Conservation (phyloP, 2,797 vertebrate species). For the Lutra lutra region DNA sequence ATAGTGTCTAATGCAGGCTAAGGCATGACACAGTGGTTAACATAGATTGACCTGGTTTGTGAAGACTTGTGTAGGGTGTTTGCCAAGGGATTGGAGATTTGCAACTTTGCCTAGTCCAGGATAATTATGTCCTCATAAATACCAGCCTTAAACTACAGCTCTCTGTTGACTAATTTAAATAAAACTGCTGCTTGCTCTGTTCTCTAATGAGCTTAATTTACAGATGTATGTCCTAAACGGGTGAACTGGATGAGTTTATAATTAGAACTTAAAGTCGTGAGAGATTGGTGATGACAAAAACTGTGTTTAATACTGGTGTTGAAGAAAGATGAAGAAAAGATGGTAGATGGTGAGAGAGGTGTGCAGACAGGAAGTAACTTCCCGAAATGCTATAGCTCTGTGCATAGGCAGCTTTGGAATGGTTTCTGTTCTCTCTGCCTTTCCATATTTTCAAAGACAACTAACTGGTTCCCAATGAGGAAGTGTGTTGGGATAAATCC, state of each 20-base stretch:
- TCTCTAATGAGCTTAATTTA: conserved; percentile 66
- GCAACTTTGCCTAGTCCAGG: neutral
- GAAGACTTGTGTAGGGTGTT: neutral
- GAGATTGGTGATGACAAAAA: neutral
- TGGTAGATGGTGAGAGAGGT: neutral
- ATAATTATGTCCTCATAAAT: conserved; percentile 64
- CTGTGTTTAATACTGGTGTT: neutral
- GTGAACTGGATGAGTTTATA: conserved; percentile 36
- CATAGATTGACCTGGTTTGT: neutral
- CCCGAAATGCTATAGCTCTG: neutral
- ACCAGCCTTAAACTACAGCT: conserved; percentile 43
- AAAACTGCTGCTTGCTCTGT: conserved; percentile 46
- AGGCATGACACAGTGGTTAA: neutral
- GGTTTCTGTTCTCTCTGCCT: neutral
- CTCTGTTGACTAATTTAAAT: conserved; percentile 66
- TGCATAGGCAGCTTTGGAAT: neutral
- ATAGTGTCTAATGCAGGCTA: neutral
- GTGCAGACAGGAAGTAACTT: neutral
- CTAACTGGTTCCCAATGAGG: neutral
- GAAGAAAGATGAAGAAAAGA: neutral
- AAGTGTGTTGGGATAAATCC: neutral
- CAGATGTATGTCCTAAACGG: neutral
- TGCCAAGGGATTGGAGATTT: neutral
- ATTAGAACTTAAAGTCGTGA: conserved; percentile 39
- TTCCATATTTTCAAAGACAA: neutral